These are phyloP conservation scores for Callopanchax toddi DNA, from an alignment of 2,113 vertebrate genomes.

Conservation along the genomic window DNA sequence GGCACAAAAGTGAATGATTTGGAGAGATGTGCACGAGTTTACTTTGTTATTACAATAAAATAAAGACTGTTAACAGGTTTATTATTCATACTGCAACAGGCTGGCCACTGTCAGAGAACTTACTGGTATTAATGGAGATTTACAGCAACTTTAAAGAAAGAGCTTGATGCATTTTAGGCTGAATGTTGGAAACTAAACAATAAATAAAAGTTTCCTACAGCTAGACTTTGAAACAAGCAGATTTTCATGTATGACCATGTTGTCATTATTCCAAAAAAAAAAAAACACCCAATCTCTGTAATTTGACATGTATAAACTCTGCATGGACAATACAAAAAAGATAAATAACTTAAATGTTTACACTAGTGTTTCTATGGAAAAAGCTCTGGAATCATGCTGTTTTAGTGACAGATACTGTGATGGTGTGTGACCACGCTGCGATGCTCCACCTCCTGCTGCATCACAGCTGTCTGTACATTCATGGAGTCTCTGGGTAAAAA, in stretches of 20 bases:
- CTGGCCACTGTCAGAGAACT: no score
- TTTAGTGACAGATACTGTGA: neutral
- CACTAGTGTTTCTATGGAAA: constrained; percentile 5
- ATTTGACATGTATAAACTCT: neutral
- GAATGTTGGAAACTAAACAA: neutral
- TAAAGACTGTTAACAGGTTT: no score
- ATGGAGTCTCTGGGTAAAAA: constrained; percentile 45
- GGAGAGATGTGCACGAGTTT: neutral
- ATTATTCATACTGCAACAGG: no score
- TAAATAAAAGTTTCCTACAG: neutral
- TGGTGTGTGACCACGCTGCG: constrained; percentile 8
- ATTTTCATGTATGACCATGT: no score
- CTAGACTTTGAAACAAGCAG: neutral
- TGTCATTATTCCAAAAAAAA: no score
- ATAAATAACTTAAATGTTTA: constrained; percentile 11
- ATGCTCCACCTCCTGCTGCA: constrained; percentile 1
- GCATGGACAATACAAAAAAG: neutral
- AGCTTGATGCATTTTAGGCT: neutral
- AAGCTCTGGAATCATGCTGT: neutral
- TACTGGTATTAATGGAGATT: no score
- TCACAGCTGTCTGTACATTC: constrained; percentile 49
- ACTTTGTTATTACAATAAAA: no score
- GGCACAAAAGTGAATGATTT: neutral
- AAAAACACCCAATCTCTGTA: no score
- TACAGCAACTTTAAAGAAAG: no score